A percentile compares a stretch with the other conserved stretches of the same genome.
Evolutionary conservation across 2,113 vertebrate species (phyloP).

Genomic region (Centropristis striata): DNA sequence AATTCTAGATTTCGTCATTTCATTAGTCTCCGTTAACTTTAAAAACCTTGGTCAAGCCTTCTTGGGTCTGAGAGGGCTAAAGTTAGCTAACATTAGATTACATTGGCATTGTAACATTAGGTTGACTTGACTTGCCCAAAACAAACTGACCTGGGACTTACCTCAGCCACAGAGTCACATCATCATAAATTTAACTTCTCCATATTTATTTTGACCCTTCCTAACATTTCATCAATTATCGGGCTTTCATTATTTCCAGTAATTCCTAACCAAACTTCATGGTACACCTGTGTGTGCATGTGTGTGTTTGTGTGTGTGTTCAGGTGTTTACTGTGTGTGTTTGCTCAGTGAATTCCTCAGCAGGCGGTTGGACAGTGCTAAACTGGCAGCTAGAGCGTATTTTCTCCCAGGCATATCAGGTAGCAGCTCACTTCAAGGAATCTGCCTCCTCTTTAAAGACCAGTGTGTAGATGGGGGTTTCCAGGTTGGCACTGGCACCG

Average conservation of each 20-base stretch:
- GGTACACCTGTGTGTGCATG: not conserved
- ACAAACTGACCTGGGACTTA: too few species aligned
- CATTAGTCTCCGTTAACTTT: too few species aligned
- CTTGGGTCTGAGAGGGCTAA: too few species aligned
- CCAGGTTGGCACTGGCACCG: conserved; percentile 44
- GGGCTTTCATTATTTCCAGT: not conserved
- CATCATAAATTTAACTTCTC: too few species aligned
- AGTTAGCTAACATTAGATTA: too few species aligned
- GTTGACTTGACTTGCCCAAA: too few species aligned
- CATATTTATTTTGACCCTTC: not conserved
- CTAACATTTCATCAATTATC: not conserved
- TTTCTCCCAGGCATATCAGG: conserved; percentile 72
- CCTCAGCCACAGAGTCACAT: too few species aligned
- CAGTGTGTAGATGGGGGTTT: conserved; percentile 17
- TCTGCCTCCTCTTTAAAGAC: conserved; percentile 24
- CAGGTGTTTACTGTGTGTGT: conserved; percentile 39
- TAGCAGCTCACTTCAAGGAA: conserved; percentile 46
- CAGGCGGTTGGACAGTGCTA: conserved; percentile 45
- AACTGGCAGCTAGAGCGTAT: conserved; percentile 32
- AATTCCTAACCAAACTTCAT: not conserved
- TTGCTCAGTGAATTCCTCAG: conserved; percentile 71
- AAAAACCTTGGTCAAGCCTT: too few species aligned
- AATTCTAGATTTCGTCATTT: too few species aligned
- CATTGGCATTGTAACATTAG: too few species aligned
- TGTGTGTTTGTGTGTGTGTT: conserved; percentile 19